A percentile compares a stretch with the other conserved stretches of the same genome.
Conservation (phyloP, 2,797 vertebrate species). For the Tokudaia muenninki region DNA sequence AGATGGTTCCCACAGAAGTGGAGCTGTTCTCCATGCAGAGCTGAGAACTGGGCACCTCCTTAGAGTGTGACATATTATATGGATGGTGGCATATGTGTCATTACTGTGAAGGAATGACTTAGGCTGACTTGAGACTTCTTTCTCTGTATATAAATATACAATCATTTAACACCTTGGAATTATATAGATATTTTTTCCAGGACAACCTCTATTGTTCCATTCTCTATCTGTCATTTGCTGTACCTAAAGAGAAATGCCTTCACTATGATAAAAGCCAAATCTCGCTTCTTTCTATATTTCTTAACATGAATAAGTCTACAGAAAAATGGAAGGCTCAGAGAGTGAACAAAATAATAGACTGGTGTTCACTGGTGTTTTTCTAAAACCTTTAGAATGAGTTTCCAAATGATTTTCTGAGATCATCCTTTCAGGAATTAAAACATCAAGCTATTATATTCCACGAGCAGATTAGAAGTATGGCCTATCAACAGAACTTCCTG, state of each 20-base stretch:
- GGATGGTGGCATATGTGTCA: slow-evolving; percentile 2
- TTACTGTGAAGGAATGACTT: slow-evolving; percentile 22
- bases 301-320: slow-evolving; percentile 31
- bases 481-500: background rate
- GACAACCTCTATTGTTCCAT: slow-evolving; percentile 14
- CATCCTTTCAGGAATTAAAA: background rate
- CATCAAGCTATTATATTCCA: slow-evolving; percentile 19
- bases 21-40: background rate
- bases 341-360: slow-evolving; percentile 40
- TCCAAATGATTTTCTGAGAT: slow-evolving; percentile 45
- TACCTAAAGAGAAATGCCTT: slow-evolving; percentile 46
- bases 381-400: slow-evolving; percentile 34
- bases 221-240: background rate
- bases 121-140: slow-evolving; percentile 56
- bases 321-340: slow-evolving; percentile 11
- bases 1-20: background rate
- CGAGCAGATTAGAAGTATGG: background rate
- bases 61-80: slow-evolving; percentile 2
- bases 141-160: slow-evolving; percentile 61
- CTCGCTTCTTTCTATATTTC: slow-evolving; percentile 46
- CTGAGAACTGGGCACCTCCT: background rate
- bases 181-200: slow-evolving; percentile 43
- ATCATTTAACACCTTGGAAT: slow-evolving; percentile 47
- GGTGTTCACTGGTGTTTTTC: background rate
- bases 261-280: background rate